phyloP scores from a whole-genome alignment of 2,113 vertebrate species.

The Cochlearius cochlearius region DNA sequence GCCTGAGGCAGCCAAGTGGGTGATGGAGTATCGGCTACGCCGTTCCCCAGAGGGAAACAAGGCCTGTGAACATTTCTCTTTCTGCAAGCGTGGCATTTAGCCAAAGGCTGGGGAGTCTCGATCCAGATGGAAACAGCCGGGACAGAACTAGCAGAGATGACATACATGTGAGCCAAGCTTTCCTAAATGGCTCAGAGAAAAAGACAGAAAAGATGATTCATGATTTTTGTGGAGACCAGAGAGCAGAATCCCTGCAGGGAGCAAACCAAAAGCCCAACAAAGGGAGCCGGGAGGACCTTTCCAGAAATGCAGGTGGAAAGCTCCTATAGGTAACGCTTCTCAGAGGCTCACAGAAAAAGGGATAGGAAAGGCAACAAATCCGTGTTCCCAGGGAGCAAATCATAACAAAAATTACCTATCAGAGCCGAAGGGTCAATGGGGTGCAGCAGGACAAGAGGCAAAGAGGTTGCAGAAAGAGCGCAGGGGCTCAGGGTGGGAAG shows the following conservation, averaged over 20 bases:
- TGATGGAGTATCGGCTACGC: not conserved
- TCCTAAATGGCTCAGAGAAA: not conserved
- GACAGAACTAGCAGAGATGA: not conserved
- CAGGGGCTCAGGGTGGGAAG: not conserved
- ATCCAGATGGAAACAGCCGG: not conserved
- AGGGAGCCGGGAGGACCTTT: not conserved
- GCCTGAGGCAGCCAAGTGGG: not conserved
- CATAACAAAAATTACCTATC: not conserved
- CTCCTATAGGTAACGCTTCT: not conserved
- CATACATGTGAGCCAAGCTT: not conserved
- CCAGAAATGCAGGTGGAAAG: not conserved
- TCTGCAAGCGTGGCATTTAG: not conserved
- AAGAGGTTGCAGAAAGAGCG: not conserved
- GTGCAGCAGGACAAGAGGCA: fast-evolving
- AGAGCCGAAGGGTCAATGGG: not conserved
- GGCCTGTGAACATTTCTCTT: not conserved
- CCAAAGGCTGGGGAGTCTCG: not conserved
- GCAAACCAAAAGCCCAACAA: not conserved
- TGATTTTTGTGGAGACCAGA: not conserved
- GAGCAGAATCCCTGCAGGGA: not conserved
- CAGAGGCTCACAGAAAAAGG: not conserved
- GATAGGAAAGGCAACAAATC: not conserved
- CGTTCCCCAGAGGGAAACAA: not conserved
- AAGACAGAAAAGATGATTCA: not conserved
- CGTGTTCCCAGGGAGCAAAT: not conserved